Conservation (phyloP, 2,888 invertebrate species). For the Encarsia formosa region DNA sequence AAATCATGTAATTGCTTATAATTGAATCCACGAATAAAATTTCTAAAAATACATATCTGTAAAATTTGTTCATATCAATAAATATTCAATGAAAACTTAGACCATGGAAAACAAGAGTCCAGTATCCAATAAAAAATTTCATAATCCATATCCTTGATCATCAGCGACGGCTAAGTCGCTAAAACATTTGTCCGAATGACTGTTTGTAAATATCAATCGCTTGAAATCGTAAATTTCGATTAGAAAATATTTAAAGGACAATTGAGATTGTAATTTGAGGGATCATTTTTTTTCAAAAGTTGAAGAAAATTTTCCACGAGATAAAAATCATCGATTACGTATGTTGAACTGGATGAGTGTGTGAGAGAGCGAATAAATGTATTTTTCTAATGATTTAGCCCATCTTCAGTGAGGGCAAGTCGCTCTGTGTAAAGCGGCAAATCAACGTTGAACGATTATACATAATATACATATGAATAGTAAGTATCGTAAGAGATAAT, state of each 20-base stretch:
- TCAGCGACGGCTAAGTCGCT: too few relatives aligned
- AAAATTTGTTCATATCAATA: too few relatives aligned
- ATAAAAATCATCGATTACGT: neutral
- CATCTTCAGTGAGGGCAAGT: slow-evolving; percentile 20
- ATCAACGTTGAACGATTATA: slow-evolving; percentile 31
- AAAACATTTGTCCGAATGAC: too few relatives aligned
- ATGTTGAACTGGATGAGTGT: neutral
- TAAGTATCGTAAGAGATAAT: neutral
- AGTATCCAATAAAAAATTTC: too few relatives aligned
- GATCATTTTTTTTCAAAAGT: neutral
- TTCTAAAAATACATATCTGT: too few relatives aligned
- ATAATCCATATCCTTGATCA: too few relatives aligned
- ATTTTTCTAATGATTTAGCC: slow-evolving; percentile 49
- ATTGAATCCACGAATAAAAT: too few relatives aligned
- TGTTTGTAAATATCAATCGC: slow-evolving; percentile 15
- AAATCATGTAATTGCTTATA: too few relatives aligned
- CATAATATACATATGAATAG: slow-evolving; percentile 31
- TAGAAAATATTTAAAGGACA: slow-evolving; percentile 1
- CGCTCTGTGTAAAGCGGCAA: slow-evolving; percentile 24
- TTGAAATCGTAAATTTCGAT: neutral
- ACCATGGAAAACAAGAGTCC: too few relatives aligned
- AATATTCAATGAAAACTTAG: too few relatives aligned
- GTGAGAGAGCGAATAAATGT: slow-evolving; percentile 40
- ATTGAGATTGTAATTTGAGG: neutral
- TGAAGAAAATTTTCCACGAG: neutral